Evolutionary conservation across 2,113 vertebrate genomes (phyloP), one percentile per base, ranked within the genome.

Genomic region (Willisornis vidua): DNA sequence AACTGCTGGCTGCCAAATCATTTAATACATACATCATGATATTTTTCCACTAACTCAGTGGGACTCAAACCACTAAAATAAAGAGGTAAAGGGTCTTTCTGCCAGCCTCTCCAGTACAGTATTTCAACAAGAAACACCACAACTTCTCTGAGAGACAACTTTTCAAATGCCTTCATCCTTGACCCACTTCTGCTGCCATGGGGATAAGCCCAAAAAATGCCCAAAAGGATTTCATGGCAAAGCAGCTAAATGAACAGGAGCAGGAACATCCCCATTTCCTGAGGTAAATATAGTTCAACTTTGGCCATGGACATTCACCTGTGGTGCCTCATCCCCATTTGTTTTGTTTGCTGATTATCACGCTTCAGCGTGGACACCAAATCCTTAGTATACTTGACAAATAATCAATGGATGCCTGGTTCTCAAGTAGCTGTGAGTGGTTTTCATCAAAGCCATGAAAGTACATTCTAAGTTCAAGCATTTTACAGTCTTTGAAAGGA

Each of bases 231-330:
- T 45, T 76, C 15, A 23, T 17, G 10, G 19, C 41, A 86, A 67
- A 62, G 28, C 14, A 90, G 35, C 14, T 57, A 51, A 51, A 78
- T 18, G 20, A 73, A 51, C 31, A 83, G 26, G 39, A 57, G 12
- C 12, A 83, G 24, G 24, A 82, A 73, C 20, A n/a, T 58, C 9
- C 19, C 5, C 3, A 6, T 51, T 66, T 73, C 19, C 71, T 77
- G 28, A 66, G 46, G n/a, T 46, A 77, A 35, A 72, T 8, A 19
- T 14, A 59, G 57, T 17, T 58, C 33, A 62, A 65, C 31, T 45
- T 17, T n/a, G 23, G 35, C 19, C 0, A 1, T 16, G 8, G 19
- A 12, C 43, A 25, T 25, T 22, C n/a, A 71, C 3, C 16, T 1
- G 2, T 54, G 39, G 35, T 55, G 18, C 14, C 26, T 67, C 45